phyloP scores from a whole-genome alignment of 2,113 vertebrate species.

The Hippocampus mohnikei region DNA sequence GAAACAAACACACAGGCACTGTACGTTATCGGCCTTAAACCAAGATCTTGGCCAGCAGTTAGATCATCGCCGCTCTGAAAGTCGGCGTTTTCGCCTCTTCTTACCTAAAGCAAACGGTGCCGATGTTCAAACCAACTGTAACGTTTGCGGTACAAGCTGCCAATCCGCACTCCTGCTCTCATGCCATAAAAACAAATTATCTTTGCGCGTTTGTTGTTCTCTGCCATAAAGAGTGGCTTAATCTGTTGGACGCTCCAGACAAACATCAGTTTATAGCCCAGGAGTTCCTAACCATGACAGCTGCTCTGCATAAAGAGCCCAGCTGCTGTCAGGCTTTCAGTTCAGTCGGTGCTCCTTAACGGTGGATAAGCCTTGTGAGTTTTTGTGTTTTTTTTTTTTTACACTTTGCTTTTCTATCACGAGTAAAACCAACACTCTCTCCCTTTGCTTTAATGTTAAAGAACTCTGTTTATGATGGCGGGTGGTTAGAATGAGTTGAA shows the following conservation, averaged over 20 bases:
- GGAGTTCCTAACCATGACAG: slow-evolving; percentile 48
- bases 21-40: no score
- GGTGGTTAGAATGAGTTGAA: no score
- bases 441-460: not conserved
- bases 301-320: slow-evolving; percentile 42
- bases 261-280: slow-evolving; percentile 47
- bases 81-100: slow-evolving; percentile 20
- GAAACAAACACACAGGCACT: no score
- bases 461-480: not conserved
- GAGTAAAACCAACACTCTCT: slow-evolving; percentile 6
- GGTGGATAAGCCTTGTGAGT: slow-evolving; percentile 16
- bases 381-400: slow-evolving; percentile 35
- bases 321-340: slow-evolving; percentile 35
- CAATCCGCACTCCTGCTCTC: slow-evolving; percentile 15
- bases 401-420: slow-evolving; percentile 10
- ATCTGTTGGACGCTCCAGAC: slow-evolving; percentile 49
- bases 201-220: slow-evolving; percentile 47
- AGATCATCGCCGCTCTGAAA: no score
- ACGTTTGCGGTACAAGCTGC: slow-evolving; percentile 17
- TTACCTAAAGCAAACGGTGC: slow-evolving; percentile 50
- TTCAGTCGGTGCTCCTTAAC: slow-evolving; percentile 4
- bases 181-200: slow-evolving; percentile 46
- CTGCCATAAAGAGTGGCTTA: slow-evolving; percentile 44
- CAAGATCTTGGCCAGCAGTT: no score
- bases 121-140: slow-evolving; percentile 25